These are phyloP conservation scores for Philaethria dido DNA, from an alignment of 2,888 invertebrate species.

Conservation along the genomic window DNA sequence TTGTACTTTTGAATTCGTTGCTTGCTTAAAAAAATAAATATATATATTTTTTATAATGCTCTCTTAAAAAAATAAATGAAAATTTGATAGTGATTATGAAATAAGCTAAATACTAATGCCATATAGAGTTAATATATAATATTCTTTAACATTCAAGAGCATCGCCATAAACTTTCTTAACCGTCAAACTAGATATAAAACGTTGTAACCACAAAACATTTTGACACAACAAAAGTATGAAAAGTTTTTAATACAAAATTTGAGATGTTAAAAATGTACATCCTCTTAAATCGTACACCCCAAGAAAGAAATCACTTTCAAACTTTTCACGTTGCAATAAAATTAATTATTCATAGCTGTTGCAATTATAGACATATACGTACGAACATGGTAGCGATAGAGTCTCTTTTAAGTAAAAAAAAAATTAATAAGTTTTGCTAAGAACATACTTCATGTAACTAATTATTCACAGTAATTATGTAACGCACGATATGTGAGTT, in stretches of 20 bases:
- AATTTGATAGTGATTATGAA: neutral
- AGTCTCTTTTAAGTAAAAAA: slow-evolving; percentile 67
- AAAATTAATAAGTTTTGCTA: slow-evolving; percentile 60
- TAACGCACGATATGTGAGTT: slow-evolving; percentile 73
- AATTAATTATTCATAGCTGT: slow-evolving; percentile 52
- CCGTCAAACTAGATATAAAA: neutral
- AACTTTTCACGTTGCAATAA: slow-evolving; percentile 42
- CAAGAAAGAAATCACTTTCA: too few species aligned
- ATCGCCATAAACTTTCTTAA: too few species aligned
- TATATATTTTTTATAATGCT: neutral
- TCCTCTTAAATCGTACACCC: neutral
- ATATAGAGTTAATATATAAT: too few species aligned
- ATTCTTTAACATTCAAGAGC: too few species aligned
- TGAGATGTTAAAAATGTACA: neutral
- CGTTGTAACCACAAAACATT: neutral
- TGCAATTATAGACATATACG: slow-evolving; percentile 48
- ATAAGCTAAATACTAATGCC: too few species aligned
- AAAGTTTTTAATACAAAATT: neutral
- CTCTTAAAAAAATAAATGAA: neutral
- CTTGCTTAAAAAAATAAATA: neutral
- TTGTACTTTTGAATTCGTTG: slow-evolving; percentile 50
- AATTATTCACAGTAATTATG: slow-evolving; percentile 69
- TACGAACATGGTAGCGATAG: slow-evolving; percentile 58
- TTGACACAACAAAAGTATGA: neutral
- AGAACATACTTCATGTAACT: slow-evolving; percentile 64